Evolutionary conservation across 1,140 invertebrate species (phyloP), one percentile per base, ranked within the genome.

Genomic region (Drosophila sp.): DNA sequence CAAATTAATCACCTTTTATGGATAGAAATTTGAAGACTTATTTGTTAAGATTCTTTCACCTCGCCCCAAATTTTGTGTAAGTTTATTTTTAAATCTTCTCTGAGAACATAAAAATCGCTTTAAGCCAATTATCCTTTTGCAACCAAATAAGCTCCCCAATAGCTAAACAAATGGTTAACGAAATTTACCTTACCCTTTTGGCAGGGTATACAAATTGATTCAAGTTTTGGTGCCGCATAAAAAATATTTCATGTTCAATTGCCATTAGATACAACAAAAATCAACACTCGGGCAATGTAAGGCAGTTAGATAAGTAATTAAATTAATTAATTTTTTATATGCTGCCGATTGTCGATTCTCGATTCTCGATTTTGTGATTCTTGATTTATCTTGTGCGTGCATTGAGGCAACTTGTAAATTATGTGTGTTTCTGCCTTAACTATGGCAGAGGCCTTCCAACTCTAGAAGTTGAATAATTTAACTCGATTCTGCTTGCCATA

Each of bases 261-360:
- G 81, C 69, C 67, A 79, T 85, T 77, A 77, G 72, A 65, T 33
- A 27, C 4, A 44, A 70, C 62, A 76, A 76, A 56, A 30, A 33
- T 72, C 35, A 57, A 54, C 65, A 75, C 67, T 84, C 60, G 54
- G 58, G 50, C 62, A 58, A 77, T 73, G 79, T 79, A 76, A 69
- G 80, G 75, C 73, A 57, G 62, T 57, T 80, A 68, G 81, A 80
- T 84, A 85, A 85, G 81, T 85, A 84, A 84, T 84, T 84, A 84
- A 84, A 84, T 84, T 85, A 85, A 84, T 84, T 84, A 84, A 78
- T 73, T 84, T 84, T 71, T 76, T 38, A 85, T 84, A 64, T 79
- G 69, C 72, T 67, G 67, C 61, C 80, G 60, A 74, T 77, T 77
- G 73, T 76, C 60, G 66, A 50, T 50, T 47, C 17, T 76, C 60